Base-by-base conservation (phyloP, 2,888 invertebrate genomes). In the Cataglyphis cursor region DNA sequence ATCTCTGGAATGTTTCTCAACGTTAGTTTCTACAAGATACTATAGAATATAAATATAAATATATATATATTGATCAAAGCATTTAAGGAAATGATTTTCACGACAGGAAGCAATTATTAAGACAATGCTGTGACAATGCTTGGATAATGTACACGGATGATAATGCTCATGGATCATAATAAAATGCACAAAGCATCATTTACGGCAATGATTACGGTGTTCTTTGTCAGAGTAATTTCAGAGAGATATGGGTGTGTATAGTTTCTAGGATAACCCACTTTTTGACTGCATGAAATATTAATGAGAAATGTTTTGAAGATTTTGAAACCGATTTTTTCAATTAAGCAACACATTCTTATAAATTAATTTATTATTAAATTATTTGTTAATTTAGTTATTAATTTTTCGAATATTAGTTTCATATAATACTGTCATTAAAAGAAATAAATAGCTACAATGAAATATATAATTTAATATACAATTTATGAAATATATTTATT, bases 251-350 rank as follows among this genome's bases (percentile, higher is more conserved):
- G 62, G 41, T 41, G 24, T 12, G 15, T 12, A 38, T 38, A 64
- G 38, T 64, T 21, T 38, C 64, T 38, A 64, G 18, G 35, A 24
- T 65, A 44, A 65, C 65, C 65, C 24, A 44, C 21, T 65, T 65
- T 12, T n/a, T 51, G 24, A 21, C 21, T 44, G 41, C 9, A 65
- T 65, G 15, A 24, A 41, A 41, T 41, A 21, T 21, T 65, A 15
- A 41, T 21, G 41, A 64, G 65, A 21, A n/a, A 51, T 51, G n/a
- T 24, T 24, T 12, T 15, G 65, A 24, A 15, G 21, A 24, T 24
- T 6, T 9, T 62, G 35, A 41, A 65, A 44, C 1, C 3, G 35
- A 62, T 44, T 15, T 44, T 61, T 61, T 61, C 18, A 28, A 31
- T 28, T 61, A 31, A 12, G 3, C 18, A 15, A 9, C 3, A 31